Base-by-base conservation (phyloP, 2,797 vertebrate genomes). In the Aulostomus chinensis region DNA sequence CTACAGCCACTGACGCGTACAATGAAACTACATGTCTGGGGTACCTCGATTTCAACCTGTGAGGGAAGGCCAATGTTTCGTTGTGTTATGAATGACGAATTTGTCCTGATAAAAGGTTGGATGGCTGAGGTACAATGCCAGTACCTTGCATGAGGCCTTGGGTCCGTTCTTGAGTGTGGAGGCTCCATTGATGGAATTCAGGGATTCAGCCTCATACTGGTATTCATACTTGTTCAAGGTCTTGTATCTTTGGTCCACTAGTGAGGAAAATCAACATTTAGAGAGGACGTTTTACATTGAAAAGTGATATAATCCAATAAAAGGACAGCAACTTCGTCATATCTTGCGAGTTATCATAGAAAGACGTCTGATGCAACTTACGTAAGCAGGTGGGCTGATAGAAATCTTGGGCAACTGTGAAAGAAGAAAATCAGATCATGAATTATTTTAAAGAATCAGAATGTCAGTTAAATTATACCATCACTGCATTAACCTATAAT, bases 1-100 rank as follows among this genome's bases (percentile, higher is more conserved):
- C 71, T 86, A 58, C 97, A 99, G 55, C 89, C 91, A 53, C 65
- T 89, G 31, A 92, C 92, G 82, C 39, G 92, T 60, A 98, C 48
- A 58, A 92, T 73, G 73, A 93, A 96, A 52, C 78, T 89, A 59
- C 96, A 98, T 16, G 88, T 58, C 49, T 94, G 93, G 11, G 94
- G 96, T 18, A 98, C 96, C 68, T 98, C 95, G 51, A 98, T 89
- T 68, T 94, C 93, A 24, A 96, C 94, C 97, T 99, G 58, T 14
- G 14, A 39, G 2, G 51, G 18, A 55, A 29, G 20, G 15, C n/a
- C 45, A 20, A 42, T 11, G 14, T 47, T 49, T 34, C 7, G 18
- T 34, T 29, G 16, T 39, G 25, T 24, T 3, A 36, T 10, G 5
- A 31, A 12, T 24, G 20, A 9, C 2, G 8, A 14, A 13, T 12